These are phyloP conservation scores for Metalampra italica DNA, from an alignment of 2,888 invertebrate genomes.

Conservation along the genomic window DNA sequence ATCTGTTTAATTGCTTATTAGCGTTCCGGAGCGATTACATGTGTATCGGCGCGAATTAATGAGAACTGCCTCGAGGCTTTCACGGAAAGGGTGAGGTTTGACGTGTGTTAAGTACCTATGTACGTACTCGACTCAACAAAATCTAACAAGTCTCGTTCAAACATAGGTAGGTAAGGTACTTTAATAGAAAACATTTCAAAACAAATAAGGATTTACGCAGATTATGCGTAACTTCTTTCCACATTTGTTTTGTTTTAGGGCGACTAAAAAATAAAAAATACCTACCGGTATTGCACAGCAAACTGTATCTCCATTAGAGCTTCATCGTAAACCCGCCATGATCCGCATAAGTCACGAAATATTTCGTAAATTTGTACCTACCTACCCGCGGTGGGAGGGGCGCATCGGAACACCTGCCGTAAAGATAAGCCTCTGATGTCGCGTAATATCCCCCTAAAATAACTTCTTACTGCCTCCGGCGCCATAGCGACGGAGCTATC, in stretches of 20 bases:
- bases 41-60: slow-evolving; percentile 59
- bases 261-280: no score
- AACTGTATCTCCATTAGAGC: slow-evolving; percentile 1
- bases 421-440: slow-evolving; percentile 75
- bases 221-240: no score
- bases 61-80: slow-evolving; percentile 51
- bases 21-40: slow-evolving; percentile 50
- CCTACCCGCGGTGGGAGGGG: slow-evolving; percentile 28
- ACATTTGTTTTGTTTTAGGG: no score
- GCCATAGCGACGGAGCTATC: slow-evolving; percentile 58
- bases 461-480: slow-evolving; percentile 77
- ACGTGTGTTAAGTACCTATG: slow-evolving; percentile 19
- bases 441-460: slow-evolving; percentile 76
- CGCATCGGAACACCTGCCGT: slow-evolving; percentile 72
- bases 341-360: slow-evolving; percentile 72
- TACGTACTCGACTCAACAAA: not conserved
- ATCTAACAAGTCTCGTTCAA: not conserved
- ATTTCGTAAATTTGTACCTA: slow-evolving; percentile 74
- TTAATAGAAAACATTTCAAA: no score
- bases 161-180: no score
- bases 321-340: slow-evolving; percentile 30
- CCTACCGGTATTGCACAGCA: no score
- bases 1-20: slow-evolving; percentile 76
- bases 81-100: slow-evolving; percentile 34
- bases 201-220: no score